A percentile compares a stretch with the other conserved stretches of the same genome.
These are phyloP conservation scores for Galago senegalensis DNA, from an alignment of 2,797 vertebrate species.

Conservation along the genomic window DNA sequence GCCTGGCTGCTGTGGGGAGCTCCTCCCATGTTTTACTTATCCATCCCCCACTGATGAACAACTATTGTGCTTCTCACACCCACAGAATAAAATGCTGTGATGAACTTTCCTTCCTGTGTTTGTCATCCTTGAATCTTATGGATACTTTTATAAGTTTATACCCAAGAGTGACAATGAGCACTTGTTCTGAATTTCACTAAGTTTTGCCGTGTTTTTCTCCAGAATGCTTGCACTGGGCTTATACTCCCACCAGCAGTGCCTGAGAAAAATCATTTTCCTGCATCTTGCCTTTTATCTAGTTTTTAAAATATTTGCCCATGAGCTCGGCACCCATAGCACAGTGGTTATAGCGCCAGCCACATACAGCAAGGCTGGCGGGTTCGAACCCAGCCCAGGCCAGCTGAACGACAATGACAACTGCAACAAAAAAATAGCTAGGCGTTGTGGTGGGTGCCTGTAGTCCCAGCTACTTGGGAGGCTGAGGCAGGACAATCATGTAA, in stretches of 20 bases:
- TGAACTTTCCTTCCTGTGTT: not conserved
- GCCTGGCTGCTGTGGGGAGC: not conserved
- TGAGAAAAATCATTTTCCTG: not conserved
- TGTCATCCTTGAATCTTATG: not conserved
- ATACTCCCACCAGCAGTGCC: not conserved
- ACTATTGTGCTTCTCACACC: not conserved
- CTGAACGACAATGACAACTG: too few species aligned
- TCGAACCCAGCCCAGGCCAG: too few species aligned
- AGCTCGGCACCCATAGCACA: too few species aligned
- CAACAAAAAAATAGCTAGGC: too few species aligned
- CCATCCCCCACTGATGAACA: not conserved
- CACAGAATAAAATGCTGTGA: not conserved
- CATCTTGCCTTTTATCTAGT: not conserved
- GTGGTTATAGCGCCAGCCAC: too few species aligned
- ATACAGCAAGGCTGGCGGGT: too few species aligned
- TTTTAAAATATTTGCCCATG: not conserved
- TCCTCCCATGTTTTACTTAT: constrained; percentile 4
- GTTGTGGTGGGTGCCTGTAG: too few species aligned
- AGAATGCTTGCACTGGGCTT: not conserved
- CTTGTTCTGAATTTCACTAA: constrained; percentile 11
- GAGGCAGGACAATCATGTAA: too few species aligned
- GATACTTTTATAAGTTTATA: not conserved
- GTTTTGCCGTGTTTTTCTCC: constrained; percentile 20
- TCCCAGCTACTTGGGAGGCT: too few species aligned
- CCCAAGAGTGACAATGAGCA: not conserved